These are phyloP conservation scores for Pristiophorus japonicus DNA, from an alignment of 2,113 vertebrate genomes.

Conservation along the genomic window DNA sequence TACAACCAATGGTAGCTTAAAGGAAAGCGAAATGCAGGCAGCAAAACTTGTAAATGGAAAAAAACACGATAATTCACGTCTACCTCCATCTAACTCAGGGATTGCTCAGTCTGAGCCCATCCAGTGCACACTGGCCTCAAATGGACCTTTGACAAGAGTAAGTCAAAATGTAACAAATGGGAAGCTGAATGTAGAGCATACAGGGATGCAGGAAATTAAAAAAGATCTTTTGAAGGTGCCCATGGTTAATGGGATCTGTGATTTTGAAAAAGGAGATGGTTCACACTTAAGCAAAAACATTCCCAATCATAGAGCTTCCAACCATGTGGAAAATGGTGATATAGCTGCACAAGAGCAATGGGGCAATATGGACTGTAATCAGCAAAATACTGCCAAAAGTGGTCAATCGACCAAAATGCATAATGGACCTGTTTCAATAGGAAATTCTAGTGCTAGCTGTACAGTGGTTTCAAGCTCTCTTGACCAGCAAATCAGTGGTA, in stretches of 20 bases:
- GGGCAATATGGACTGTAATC: slow-evolving; percentile 69
- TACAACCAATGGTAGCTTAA: slow-evolving; percentile 88
- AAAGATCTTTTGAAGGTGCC: slow-evolving; percentile 79
- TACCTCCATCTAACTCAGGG: slow-evolving; percentile 99
- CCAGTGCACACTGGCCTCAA: slow-evolving; percentile 73
- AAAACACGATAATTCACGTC: slow-evolving; percentile 91
- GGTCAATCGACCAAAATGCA: slow-evolving; percentile 85
- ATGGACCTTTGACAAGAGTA: slow-evolving; percentile 77
- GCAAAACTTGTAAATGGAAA: slow-evolving; percentile 93
- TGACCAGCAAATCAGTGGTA: slow-evolving; percentile 67
- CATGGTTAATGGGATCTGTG: slow-evolving; percentile 93
- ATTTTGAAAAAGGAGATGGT: slow-evolving; percentile 85
- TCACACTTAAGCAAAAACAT: slow-evolving; percentile 95
- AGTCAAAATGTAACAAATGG: slow-evolving; percentile 73
- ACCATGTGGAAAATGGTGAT: slow-evolving; percentile 96
- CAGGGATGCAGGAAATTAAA: slow-evolving; percentile 62
- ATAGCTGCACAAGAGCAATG: slow-evolving; percentile 73
- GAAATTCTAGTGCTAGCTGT: slow-evolving; percentile 63
- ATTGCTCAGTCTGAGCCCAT: slow-evolving; percentile 80
- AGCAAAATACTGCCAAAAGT: slow-evolving; percentile 98
- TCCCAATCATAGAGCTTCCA: slow-evolving; percentile 99
- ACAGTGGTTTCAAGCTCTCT: slow-evolving; percentile 63
- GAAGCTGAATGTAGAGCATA: slow-evolving; percentile 77
- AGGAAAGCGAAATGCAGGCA: slow-evolving; percentile 67
- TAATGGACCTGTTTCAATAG: slow-evolving; percentile 81